Evolutionary conservation across 2,888 invertebrate species (phyloP).

Genomic region (Melangyna quadrimaculata): DNA sequence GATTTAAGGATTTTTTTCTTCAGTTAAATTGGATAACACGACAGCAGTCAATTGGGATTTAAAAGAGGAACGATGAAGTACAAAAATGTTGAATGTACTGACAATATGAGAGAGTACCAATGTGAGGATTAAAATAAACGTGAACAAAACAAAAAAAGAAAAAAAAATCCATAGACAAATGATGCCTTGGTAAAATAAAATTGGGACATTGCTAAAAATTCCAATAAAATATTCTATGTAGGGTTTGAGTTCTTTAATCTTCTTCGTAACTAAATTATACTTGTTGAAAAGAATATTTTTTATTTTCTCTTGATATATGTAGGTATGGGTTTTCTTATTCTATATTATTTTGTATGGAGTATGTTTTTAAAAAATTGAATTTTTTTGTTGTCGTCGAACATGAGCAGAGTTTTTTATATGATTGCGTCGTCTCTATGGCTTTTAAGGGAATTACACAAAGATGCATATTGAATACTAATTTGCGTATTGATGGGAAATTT

Average conservation of each 20-base stretch:
- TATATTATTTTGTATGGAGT: not conserved
- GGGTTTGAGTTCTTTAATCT: slow-evolving; percentile 54
- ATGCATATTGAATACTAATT: slow-evolving; percentile 32
- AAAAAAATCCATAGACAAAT: not conserved
- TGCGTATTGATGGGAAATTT: slow-evolving; percentile 37
- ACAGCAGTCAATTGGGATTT: slow-evolving; percentile 53
- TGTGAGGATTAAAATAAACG: slow-evolving; percentile 25
- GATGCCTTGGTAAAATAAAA: slow-evolving; percentile 14
- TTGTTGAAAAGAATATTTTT: slow-evolving; percentile 36
- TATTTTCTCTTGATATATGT: not conserved
- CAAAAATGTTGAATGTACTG: not conserved
- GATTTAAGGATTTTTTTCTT: slow-evolving; percentile 38
- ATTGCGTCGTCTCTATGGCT: not conserved
- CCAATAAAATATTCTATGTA: slow-evolving; percentile 4
- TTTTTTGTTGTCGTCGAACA: slow-evolving; percentile 39
- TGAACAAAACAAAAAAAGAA: slow-evolving; percentile 10
- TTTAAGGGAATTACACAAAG: slow-evolving; percentile 4
- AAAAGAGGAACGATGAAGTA: not conserved
- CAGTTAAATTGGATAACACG: slow-evolving; percentile 27
- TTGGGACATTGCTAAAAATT: slow-evolving; percentile 34
- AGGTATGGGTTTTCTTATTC: too few relatives aligned
- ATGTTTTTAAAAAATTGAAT: not conserved
- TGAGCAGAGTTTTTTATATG: slow-evolving; percentile 12
- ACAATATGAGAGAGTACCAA: not conserved
- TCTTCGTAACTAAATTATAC: slow-evolving; percentile 54